Conservation (phyloP, 2,888 invertebrate genomes). For the Euplagia quadripunctaria region DNA sequence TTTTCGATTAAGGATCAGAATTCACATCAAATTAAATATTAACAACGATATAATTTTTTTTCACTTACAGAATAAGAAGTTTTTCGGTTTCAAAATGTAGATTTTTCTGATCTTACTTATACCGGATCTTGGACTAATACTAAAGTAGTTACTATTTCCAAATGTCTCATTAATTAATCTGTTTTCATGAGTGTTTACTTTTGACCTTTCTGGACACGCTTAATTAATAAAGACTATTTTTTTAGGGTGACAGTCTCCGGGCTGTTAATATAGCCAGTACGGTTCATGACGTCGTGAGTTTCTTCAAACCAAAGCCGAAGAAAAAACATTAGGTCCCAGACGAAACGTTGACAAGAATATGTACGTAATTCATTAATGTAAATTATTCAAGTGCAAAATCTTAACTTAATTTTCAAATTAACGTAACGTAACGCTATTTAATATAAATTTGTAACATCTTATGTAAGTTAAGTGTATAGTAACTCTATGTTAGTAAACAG, state of each 20-base stretch:
- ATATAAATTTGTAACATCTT: too few relatives aligned
- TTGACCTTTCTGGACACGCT: background rate
- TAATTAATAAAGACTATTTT: constrained; percentile 26
- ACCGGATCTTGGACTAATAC: background rate
- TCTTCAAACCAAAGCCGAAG: constrained; percentile 52
- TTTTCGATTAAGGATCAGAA: too few relatives aligned
- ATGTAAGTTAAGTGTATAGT: too few relatives aligned
- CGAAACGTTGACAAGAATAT: background rate
- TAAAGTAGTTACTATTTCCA: background rate
- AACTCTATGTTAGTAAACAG: too few relatives aligned
- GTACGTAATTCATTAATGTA: background rate
- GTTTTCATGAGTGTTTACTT: background rate
- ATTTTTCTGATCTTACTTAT: too few relatives aligned
- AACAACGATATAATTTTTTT: too few relatives aligned
- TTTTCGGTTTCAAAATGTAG: too few relatives aligned
- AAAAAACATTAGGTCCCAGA: constrained; percentile 45
- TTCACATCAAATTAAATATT: too few relatives aligned
- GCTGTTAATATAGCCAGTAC: constrained; percentile 66
- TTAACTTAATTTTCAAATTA: background rate
- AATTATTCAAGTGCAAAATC: background rate
- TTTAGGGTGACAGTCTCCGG: constrained; percentile 66
- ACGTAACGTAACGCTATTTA: too few relatives aligned
- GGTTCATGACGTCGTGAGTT: constrained; percentile 64
- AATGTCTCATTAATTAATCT: background rate
- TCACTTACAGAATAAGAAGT: too few relatives aligned